Conservation (phyloP, 2,888 invertebrate genomes). For the Trichogramma evanescens region DNA sequence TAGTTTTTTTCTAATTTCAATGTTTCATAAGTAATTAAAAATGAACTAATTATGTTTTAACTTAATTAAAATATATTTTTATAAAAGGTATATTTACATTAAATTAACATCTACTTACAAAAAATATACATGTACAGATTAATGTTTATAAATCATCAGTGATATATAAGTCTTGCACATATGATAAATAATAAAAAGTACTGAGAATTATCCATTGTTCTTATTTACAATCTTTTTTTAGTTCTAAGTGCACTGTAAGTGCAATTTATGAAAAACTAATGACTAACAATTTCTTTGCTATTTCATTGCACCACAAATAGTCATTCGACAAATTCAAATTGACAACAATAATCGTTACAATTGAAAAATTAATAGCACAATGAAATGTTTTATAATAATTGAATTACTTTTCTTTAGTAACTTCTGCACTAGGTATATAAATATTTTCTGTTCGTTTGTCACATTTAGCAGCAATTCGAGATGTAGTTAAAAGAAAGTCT, state of each 20-base stretch:
- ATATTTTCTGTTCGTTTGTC: slow-evolving; percentile 60
- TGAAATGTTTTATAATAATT: slow-evolving; percentile 2
- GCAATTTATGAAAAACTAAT: slow-evolving; percentile 12
- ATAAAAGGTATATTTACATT: slow-evolving; percentile 21
- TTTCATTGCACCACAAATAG: slow-evolving; percentile 11
- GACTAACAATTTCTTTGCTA: slow-evolving; percentile 8
- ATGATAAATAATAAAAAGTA: slow-evolving; percentile 22
- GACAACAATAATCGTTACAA: not conserved
- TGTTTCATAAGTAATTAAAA: not conserved
- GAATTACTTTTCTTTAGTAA: slow-evolving; percentile 32
- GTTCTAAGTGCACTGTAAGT: slow-evolving; percentile 1
- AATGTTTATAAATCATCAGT: slow-evolving; percentile 19
- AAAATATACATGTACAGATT: slow-evolving; percentile 17
- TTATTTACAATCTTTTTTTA: slow-evolving; percentile 18
- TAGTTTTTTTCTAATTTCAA: not conserved
- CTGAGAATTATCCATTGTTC: slow-evolving; percentile 4
- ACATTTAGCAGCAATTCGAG: slow-evolving; percentile 59
- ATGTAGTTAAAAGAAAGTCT: slow-evolving; percentile 61
- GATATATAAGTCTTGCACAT: slow-evolving; percentile 25
- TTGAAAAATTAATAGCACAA: slow-evolving; percentile 2
- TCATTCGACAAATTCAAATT: slow-evolving; percentile 2
- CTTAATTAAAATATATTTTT: slow-evolving; percentile 15
- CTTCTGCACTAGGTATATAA: slow-evolving; percentile 52
- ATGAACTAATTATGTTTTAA: slow-evolving; percentile 10
- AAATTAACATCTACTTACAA: slow-evolving; percentile 11